These are phyloP conservation scores for Chrysomallon squamiferum DNA, from an alignment of 1,140 invertebrate genomes.

Conservation along the genomic window DNA sequence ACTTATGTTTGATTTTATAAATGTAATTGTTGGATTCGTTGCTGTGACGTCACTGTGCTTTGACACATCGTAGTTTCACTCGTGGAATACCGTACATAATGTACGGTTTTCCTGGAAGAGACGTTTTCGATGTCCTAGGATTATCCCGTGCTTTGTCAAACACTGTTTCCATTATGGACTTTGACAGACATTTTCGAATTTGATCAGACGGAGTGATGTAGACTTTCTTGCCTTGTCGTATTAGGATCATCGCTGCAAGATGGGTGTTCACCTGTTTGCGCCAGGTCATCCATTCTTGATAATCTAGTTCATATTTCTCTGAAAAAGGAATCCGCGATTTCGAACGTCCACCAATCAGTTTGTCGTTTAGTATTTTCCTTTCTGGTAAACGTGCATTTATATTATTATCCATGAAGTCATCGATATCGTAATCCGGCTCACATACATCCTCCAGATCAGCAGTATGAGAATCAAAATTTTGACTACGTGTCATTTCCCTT, in stretches of 20 bases:
- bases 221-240: not conserved
- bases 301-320: not conserved
- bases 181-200: not conserved
- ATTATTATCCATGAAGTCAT: not conserved
- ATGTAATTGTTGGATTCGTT: no score
- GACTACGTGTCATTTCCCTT: not conserved
- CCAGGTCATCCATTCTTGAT: not conserved
- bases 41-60: no score
- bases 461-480: not conserved
- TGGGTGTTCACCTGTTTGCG: not conserved
- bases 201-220: not conserved
- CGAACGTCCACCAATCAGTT: not conserved
- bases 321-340: not conserved
- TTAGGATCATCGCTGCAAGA: not conserved
- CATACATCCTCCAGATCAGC: not conserved
- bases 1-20: no score
- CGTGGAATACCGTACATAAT: conserved; percentile 3
- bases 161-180: not conserved
- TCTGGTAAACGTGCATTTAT: not conserved
- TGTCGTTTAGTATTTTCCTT: conserved; percentile 4
- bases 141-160: not conserved
- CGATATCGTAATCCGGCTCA: not conserved
- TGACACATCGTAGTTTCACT: not conserved
- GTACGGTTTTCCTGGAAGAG: conserved; percentile 1
- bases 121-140: not conserved